A percentile compares a stretch with the other conserved stretches of the same genome.
Evolutionary conservation across 2,797 vertebrate genomes (phyloP).

Genomic region (Knipowitschia caucasica): DNA sequence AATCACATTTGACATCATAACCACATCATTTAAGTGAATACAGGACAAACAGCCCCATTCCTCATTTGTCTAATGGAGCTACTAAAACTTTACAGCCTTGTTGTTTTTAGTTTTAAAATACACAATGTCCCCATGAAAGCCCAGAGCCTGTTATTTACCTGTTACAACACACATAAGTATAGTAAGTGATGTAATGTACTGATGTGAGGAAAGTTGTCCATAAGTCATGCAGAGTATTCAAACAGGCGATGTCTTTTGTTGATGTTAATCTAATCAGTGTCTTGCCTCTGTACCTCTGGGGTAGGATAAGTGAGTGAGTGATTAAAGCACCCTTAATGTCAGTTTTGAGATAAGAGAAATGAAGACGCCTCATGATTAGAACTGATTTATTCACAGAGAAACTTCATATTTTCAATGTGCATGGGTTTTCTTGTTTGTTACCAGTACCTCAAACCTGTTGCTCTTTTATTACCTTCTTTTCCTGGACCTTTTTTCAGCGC

Average conservation of each 20-base stretch:
- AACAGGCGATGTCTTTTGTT: slow-evolving; percentile 12
- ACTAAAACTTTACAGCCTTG: slow-evolving; percentile 12
- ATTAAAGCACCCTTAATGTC: neutral
- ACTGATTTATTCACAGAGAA: neutral
- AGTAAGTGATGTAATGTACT: slow-evolving; percentile 1
- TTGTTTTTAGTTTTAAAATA: slow-evolving; percentile 11
- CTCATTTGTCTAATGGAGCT: neutral
- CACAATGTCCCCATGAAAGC: slow-evolving; percentile 2
- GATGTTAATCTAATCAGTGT: slow-evolving; percentile 31
- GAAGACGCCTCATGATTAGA: neutral
- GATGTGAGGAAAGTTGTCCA: neutral
- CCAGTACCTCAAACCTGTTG: slow-evolving; percentile 57
- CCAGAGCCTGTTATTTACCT: neutral
- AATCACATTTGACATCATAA: neutral
- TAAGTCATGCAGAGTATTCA: slow-evolving; percentile 1
- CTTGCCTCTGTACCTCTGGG: slow-evolving; percentile 1
- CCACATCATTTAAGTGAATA: neutral
- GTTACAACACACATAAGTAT: neutral
- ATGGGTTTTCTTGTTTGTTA: neutral
- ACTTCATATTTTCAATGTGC: neutral
- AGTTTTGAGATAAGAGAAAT: neutral
- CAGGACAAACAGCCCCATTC: neutral
- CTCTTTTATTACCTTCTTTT: slow-evolving; percentile 26
- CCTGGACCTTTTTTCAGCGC: slow-evolving; percentile 34
- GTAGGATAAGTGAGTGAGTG: slow-evolving; percentile 9